phyloP scores from a whole-genome alignment of 2,888 invertebrate genomes.

The Hyalella azteca region DNA sequence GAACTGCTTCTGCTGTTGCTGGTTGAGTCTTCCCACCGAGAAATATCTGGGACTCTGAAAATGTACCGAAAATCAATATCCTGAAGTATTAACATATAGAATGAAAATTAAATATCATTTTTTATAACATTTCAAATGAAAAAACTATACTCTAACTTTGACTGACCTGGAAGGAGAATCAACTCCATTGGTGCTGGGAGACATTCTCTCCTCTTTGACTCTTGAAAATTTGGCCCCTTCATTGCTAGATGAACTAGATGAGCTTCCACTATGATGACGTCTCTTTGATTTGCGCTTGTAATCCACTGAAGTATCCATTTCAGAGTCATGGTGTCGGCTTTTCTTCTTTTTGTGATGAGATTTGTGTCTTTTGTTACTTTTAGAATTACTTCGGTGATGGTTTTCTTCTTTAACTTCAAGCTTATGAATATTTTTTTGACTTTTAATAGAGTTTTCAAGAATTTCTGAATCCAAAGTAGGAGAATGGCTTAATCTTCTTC shows the following conservation, averaged over 20 bases:
- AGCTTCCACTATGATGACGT: slow-evolving; percentile 18
- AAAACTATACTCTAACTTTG: no score
- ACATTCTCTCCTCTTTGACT: not conserved
- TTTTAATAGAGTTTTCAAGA: no score
- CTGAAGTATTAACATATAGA: no score
- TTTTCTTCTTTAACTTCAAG: not conserved
- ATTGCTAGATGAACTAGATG: not conserved
- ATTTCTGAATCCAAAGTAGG: not conserved
- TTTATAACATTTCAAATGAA: no score
- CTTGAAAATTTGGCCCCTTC: not conserved
- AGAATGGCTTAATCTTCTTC: not conserved
- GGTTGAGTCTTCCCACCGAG: not conserved
- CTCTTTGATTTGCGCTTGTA: not conserved
- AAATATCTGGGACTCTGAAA: not conserved
- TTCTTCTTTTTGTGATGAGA: not conserved
- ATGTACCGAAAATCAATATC: not conserved
- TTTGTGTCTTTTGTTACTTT: slow-evolving; percentile 3
- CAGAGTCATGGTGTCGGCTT: not conserved
- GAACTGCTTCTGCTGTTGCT: slow-evolving; percentile 3
- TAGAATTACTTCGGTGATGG: not conserved
- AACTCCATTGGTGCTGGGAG: slow-evolving; percentile 10
- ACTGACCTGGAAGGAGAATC: not conserved
- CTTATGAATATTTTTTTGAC: not conserved
- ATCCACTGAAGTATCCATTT: not conserved
- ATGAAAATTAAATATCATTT: no score